Conservation (phyloP, 1,140 invertebrate species). For the Papilio glaucus region DNA sequence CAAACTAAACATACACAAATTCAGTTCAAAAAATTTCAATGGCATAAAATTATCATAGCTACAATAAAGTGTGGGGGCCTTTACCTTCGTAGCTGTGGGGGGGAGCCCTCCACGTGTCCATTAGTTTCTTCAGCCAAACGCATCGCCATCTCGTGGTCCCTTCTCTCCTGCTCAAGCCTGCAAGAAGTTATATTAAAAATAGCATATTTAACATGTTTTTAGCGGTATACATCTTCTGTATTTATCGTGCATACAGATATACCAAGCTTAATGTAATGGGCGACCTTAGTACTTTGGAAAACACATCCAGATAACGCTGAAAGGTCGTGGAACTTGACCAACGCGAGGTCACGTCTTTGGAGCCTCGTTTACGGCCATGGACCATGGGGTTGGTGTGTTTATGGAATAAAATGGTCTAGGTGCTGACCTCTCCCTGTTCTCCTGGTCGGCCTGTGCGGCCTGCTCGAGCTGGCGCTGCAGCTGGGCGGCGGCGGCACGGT, state of each 20-base stretch:
- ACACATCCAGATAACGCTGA: too few relatives aligned
- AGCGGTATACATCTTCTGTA: not conserved
- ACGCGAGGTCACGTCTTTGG: too few relatives aligned
- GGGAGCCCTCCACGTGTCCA: slow-evolving; percentile 93
- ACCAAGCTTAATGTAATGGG: too few relatives aligned
- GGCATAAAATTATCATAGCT: not conserved
- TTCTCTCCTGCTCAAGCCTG: slow-evolving; percentile 93
- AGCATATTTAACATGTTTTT: not conserved
- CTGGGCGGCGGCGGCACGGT: slow-evolving; percentile 85
- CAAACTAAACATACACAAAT: too few relatives aligned
- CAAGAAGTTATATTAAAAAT: slow-evolving; percentile 5
- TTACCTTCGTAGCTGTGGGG: slow-evolving; percentile 88
- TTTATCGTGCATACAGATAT: too few relatives aligned
- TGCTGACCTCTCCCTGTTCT: slow-evolving; percentile 76
- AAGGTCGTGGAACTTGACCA: too few relatives aligned
- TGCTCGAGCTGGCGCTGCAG: slow-evolving; percentile 89
- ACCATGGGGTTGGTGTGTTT: too few relatives aligned
- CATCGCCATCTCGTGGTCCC: slow-evolving; percentile 96
- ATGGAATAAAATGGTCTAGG: too few relatives aligned
- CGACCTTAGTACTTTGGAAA: too few relatives aligned
- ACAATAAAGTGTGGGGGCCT: too few relatives aligned
- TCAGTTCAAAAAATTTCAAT: too few relatives aligned
- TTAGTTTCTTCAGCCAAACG: slow-evolving; percentile 95
- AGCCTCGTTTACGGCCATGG: too few relatives aligned
- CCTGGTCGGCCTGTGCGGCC: slow-evolving; percentile 87